These are phyloP conservation scores for Marisa cornuarietis DNA, from an alignment of 1,140 invertebrate genomes.

Conservation along the genomic window DNA sequence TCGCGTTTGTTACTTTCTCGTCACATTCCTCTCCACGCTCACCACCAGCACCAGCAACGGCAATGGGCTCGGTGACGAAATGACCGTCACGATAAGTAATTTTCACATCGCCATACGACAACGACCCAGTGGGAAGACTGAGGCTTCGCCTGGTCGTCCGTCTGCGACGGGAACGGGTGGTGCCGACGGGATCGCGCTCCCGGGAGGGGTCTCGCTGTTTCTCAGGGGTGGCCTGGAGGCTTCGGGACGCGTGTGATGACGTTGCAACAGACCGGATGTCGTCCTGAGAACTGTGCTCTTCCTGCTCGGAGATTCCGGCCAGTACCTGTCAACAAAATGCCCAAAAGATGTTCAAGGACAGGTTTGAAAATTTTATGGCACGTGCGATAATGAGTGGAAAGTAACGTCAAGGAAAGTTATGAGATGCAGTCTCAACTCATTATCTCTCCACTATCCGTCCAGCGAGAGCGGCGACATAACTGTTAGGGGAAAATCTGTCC, in stretches of 20 bases:
- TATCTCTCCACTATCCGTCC: too few species aligned
- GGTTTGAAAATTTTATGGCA: too few species aligned
- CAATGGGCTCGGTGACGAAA: constrained; percentile 37
- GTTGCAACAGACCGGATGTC: constrained; percentile 1
- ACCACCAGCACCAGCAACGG: neutral
- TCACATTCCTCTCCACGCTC: neutral
- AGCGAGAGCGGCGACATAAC: too few species aligned
- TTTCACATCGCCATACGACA: constrained; percentile 41
- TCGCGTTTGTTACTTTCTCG: neutral
- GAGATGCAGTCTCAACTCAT: too few species aligned
- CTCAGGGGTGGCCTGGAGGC: constrained; percentile 13
- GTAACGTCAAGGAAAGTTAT: neutral
- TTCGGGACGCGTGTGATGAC: neutral
- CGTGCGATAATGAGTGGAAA: neutral
- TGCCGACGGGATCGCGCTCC: constrained; percentile 15
- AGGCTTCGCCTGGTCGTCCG: constrained; percentile 33
- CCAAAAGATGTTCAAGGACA: neutral
- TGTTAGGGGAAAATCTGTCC: too few species aligned
- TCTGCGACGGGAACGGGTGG: constrained; percentile 4
- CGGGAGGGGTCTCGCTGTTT: constrained; percentile 3
- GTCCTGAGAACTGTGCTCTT: constrained; percentile 29
- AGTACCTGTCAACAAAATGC: constrained; percentile 37
- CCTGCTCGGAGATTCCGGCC: constrained; percentile 48
- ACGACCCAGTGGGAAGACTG: constrained; percentile 44
- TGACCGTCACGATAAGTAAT: constrained; percentile 49